Base-by-base conservation (phyloP, 2,888 invertebrate species). In the Phoenoteleia sp. region DNA sequence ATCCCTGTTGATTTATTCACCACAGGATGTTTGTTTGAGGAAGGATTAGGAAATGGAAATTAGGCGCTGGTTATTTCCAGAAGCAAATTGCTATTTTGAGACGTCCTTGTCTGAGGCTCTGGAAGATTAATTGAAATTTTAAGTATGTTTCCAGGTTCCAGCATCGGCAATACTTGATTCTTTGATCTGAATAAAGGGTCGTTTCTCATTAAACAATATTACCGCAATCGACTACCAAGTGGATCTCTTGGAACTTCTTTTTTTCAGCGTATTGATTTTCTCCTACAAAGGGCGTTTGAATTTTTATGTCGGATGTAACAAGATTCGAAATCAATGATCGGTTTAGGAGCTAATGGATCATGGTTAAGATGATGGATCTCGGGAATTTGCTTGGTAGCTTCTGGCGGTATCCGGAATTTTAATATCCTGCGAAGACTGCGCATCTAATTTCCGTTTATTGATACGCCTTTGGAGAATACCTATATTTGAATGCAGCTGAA, bases 251-350 rank as follows among this genome's bases (percentile, higher is more conserved):
- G 21, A 39, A 23, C 15, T 60, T 23, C 39, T 27, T 27, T 25
- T 45, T 15, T 33, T 33, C 21, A n/a, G 33, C 47, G 19, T 66
- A 66, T 66, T 49, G 64, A 49, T 66, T 66, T 62, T 25, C 19
- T 27, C 4, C n/a, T 13, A 11, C 21, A 9, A 6, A 39, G 7
- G 15, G 25, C 21, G 36, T 36, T 36, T 13, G 42, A 23, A n/a
- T 60, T 42, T 42, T 42, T 58, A 23, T 19, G 17, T 2, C 29
- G 27, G 17, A 15, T 25, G 15, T 45, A 64, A 45, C 27, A 13
- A 45, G 62, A 45, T 25, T 64, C 13, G n/a, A 45, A 64, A 64
- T 45, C 45, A 64, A 45, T 64, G 5, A 7, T 15, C 27, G 17
- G 0, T 45, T 19, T 4, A 64, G 27, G 11, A 42, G n/a, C 25